These are phyloP conservation scores for Caenorhabditis sp. DNA, from an alignment of 2,888 invertebrate species.

Conservation along the genomic window DNA sequence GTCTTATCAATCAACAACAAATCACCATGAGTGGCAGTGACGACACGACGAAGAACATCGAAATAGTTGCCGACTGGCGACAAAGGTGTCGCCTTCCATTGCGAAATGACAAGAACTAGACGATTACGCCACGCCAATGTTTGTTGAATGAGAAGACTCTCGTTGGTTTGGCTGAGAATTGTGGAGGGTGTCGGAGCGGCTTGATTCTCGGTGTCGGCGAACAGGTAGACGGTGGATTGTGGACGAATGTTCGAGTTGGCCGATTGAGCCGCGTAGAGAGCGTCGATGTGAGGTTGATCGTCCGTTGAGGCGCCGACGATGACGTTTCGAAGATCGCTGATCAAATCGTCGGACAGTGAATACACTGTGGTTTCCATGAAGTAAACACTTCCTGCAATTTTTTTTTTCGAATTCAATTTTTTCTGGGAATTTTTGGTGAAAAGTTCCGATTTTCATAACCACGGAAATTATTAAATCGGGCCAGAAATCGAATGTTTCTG, in stretches of 20 bases:
- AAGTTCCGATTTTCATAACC: no score
- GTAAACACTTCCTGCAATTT: constrained; percentile 23
- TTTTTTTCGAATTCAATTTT: no score
- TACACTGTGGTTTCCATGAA: constrained; percentile 30
- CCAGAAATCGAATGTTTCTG: background rate
- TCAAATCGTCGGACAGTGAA: constrained; percentile 6
- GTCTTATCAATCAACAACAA: constrained; percentile 35
- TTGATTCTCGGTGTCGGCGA: constrained; percentile 28
- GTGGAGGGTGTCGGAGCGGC: constrained; percentile 22
- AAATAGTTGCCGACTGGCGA: constrained; percentile 22
- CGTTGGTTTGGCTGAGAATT: constrained; percentile 13
- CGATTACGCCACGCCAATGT: constrained; percentile 39
- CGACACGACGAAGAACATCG: constrained; percentile 37
- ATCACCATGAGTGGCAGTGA: constrained; percentile 42
- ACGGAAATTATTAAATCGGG: background rate
- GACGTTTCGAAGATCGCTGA: constrained; percentile 25
- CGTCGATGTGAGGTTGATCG: constrained; percentile 34
- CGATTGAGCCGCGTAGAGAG: constrained; percentile 24
- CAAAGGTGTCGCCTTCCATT: constrained; percentile 26
- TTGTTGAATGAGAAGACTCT: constrained; percentile 30
- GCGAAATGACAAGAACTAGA: constrained; percentile 38
- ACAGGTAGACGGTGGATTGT: constrained; percentile 28
- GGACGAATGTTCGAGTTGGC: constrained; percentile 1
- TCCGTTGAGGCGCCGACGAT: constrained; percentile 9
- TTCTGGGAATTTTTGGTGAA: no score